These are phyloP conservation scores for Ametastegia equiseti DNA, from an alignment of 2,888 invertebrate species.

Conservation along the genomic window DNA sequence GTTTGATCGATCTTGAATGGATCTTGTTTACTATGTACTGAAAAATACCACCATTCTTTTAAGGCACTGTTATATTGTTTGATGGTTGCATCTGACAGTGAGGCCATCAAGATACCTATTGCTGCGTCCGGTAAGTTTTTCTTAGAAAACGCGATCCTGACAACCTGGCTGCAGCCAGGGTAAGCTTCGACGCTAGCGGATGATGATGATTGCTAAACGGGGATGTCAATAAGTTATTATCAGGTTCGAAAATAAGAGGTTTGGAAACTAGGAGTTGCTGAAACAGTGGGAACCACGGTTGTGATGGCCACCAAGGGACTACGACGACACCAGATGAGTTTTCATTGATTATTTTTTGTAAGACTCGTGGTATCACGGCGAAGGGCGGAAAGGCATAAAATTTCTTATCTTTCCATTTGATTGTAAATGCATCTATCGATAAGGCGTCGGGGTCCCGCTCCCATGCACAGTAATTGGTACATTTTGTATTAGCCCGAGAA, in stretches of 20 bases:
- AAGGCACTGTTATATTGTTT: conserved; percentile 55
- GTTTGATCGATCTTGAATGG: neutral
- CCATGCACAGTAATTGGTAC: conserved; percentile 49
- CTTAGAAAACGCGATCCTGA: neutral
- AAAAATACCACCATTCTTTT: conserved; percentile 55
- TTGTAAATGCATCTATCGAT: conserved; percentile 52
- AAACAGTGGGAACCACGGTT: conserved; percentile 28
- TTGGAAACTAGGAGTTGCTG: neutral
- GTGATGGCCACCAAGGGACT: no score
- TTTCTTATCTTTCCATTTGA: conserved; percentile 41
- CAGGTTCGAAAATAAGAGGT: neutral
- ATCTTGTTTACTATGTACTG: conserved; percentile 44
- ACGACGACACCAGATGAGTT: conserved; percentile 51
- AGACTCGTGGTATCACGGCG: neutral
- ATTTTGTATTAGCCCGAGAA: conserved; percentile 54
- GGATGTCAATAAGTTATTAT: no score
- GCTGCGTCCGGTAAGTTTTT: neutral
- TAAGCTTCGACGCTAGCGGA: neutral
- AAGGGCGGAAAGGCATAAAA: conserved; percentile 25
- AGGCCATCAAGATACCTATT: conserved; percentile 14
- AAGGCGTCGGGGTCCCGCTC: conserved; percentile 54
- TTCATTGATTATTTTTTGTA: conserved; percentile 39
- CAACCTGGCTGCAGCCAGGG: neutral
- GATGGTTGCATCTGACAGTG: conserved; percentile 51
- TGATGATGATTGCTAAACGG: neutral